Conservation (phyloP, 2,113 vertebrate species). For the Myiozetetes cayanensis region DNA sequence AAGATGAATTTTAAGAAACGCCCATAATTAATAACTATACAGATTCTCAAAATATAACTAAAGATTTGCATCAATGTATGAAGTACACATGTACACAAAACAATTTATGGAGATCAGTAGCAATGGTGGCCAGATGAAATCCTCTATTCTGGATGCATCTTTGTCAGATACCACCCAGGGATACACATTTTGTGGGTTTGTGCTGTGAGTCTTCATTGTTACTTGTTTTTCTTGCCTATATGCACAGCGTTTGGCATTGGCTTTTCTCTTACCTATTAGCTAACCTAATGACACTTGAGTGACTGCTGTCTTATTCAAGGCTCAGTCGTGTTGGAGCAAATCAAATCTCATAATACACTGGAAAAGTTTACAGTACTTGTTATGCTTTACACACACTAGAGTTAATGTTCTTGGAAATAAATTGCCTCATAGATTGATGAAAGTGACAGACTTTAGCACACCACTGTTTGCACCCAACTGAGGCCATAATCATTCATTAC, state of each 20-base stretch:
- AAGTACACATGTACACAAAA: not conserved
- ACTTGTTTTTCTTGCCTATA: not conserved
- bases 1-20: accelerated
- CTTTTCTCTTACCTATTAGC: not conserved
- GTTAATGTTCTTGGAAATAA: constrained; percentile 36
- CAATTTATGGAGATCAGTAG: not conserved
- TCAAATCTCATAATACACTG: not conserved
- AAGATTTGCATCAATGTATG: not conserved
- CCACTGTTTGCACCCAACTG: constrained; percentile 22
- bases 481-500: constrained; percentile 48
- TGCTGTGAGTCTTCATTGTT: not conserved
- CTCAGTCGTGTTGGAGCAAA: not conserved
- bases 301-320: not conserved
- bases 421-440: constrained; percentile 32
- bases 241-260: not conserved
- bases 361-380: not conserved
- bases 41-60: not conserved
- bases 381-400: constrained; percentile 16
- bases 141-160: not conserved
- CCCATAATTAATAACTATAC: not conserved
- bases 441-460: constrained; percentile 18
- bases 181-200: not conserved
- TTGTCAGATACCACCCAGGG: not conserved
- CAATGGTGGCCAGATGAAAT: not conserved
- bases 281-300: not conserved